phyloP scores from a whole-genome alignment of 2,113 vertebrate genomes.

The Indri indri region DNA sequence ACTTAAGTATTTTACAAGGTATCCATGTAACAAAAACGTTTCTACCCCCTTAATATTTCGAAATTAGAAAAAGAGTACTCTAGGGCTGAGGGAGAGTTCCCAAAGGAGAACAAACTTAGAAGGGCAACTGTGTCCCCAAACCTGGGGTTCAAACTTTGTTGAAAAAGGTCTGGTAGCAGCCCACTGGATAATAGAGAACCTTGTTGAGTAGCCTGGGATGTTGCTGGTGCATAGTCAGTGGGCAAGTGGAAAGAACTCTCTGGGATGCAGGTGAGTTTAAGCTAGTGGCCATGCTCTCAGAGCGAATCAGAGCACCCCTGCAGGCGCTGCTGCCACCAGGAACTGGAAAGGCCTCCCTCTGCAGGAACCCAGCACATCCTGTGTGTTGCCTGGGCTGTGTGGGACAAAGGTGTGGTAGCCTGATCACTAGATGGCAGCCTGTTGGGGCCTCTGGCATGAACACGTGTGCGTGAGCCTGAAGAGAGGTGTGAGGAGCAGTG shows the following conservation, averaged over 20 bases:
- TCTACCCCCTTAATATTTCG: no score
- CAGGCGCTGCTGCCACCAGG: not conserved
- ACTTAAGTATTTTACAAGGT: no score
- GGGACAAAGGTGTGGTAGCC: not conserved
- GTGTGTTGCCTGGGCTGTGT: not conserved
- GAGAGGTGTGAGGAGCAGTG: not conserved
- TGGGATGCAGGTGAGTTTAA: not conserved
- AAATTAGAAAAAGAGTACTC: not conserved
- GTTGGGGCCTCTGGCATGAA: no score
- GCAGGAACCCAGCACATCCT: not conserved
- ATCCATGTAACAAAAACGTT: no score
- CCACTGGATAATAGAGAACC: not conserved
- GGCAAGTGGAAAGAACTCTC: not conserved
- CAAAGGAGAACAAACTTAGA: not conserved
- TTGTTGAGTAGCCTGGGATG: not conserved
- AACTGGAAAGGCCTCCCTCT: not conserved
- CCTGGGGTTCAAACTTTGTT: not conserved
- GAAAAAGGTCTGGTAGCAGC: not conserved
- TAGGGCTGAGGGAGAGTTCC: not conserved
- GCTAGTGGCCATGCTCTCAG: not conserved
- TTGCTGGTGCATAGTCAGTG: not conserved
- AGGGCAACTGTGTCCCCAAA: not conserved
- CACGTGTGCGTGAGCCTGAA: rapidly evolving
- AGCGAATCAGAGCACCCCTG: not conserved
- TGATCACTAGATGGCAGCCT: not conserved